Evolutionary conservation across 35 echinoderm and acorn worm genomes (phyloP).

Genomic region (Acanthaster planci): DNA sequence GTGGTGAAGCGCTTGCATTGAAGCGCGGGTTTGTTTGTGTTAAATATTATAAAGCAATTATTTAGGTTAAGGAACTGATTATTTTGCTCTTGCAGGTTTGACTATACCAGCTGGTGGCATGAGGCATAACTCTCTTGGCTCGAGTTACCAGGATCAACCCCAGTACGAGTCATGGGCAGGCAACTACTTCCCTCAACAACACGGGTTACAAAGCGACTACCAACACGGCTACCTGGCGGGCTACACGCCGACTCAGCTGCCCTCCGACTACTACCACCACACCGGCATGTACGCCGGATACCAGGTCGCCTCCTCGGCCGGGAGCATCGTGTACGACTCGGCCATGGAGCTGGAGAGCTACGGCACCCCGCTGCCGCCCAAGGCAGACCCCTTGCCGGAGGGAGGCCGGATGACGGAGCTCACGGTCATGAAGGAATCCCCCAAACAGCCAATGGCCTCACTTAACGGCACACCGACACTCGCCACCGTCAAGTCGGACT

Average conservation of each 20-base stretch:
- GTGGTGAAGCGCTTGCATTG: background rate
- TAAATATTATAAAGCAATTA: too few species aligned
- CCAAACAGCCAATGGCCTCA: background rate
- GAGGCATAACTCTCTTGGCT: background rate
- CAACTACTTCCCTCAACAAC: background rate
- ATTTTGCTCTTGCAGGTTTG: background rate
- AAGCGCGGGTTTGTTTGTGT: background rate
- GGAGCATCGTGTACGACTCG: background rate
- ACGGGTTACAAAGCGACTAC: background rate
- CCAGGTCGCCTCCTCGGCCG: background rate
- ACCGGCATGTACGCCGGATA: background rate
- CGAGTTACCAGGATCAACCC: conserved; percentile 29
- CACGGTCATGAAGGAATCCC: conserved; percentile 5
- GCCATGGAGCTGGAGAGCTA: background rate
- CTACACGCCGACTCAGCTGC: conserved; percentile 1
- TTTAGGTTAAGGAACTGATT: too few species aligned
- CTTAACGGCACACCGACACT: background rate
- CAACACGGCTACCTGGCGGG: conserved; percentile 3
- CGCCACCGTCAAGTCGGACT: background rate
- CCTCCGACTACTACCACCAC: background rate
- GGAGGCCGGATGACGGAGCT: background rate
- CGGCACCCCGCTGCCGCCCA: background rate
- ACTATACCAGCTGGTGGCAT: conserved; percentile 3
- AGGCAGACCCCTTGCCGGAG: background rate
- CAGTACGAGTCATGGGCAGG: conserved; percentile 41